Evolutionary conservation across 2,113 vertebrate species (phyloP).

Genomic region (Lepus americanus): DNA sequence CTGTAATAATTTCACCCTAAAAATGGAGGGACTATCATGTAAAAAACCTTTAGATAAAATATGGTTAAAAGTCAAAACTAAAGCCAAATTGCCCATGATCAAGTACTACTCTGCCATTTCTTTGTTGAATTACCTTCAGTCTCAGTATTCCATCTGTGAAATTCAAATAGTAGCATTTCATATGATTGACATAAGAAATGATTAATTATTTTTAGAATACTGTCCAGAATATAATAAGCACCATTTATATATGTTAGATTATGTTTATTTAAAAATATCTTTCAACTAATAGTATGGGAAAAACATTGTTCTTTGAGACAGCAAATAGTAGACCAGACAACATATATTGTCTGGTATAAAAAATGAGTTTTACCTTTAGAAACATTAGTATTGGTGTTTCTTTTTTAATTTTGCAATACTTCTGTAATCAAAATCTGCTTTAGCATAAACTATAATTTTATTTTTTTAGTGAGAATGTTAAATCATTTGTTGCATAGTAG

Average conservation of each 20-base stretch:
- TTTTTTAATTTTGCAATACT: slow-evolving; percentile 35
- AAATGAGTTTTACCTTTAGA: slow-evolving; percentile 44
- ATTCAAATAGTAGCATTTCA: neutral
- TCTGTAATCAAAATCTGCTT: neutral
- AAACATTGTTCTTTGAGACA: slow-evolving; percentile 1
- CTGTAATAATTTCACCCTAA: neutral
- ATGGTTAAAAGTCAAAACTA: neutral
- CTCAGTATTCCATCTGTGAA: slow-evolving; percentile 35
- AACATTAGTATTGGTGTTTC: neutral
- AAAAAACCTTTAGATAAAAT: neutral
- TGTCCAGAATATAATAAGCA: neutral
- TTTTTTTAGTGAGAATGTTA: neutral
- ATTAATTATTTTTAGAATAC: neutral
- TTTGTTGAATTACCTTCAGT: neutral
- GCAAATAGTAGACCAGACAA: neutral
- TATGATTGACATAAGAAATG: neutral
- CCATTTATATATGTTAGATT: neutral
- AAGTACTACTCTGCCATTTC: neutral
- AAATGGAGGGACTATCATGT: neutral
- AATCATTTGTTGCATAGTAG: neutral
- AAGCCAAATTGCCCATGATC: neutral
- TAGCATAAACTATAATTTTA: slow-evolving; percentile 16
- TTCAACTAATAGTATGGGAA: neutral
- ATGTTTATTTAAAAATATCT: slow-evolving; percentile 19
- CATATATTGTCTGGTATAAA: neutral